A percentile compares a stretch with the other conserved stretches of the same genome.
These are phyloP conservation scores for Trochalopteron elliotii DNA, from an alignment of 2,113 vertebrate species.

Conservation along the genomic window DNA sequence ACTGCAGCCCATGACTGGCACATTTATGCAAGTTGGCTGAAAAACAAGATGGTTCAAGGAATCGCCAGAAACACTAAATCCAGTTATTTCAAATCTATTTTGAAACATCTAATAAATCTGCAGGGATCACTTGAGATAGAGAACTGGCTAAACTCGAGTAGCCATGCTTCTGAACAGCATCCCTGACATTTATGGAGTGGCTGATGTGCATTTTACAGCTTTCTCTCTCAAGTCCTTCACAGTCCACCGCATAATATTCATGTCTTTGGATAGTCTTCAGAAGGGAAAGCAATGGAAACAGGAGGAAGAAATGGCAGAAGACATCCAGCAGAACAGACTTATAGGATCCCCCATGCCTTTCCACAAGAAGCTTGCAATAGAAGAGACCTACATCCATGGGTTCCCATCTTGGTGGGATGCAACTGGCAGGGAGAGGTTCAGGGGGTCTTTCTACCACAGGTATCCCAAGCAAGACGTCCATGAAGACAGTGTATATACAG, in stretches of 20 bases:
- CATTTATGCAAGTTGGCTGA: constrained; percentile 65
- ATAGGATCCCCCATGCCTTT: background rate
- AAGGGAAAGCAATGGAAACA: background rate
- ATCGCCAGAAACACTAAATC: constrained; percentile 66
- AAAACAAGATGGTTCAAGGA: constrained; percentile 57
- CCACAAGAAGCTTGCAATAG: background rate
- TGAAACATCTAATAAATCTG: constrained; percentile 58
- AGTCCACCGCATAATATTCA: background rate
- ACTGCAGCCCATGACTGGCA: constrained; percentile 64
- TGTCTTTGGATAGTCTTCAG: background rate
- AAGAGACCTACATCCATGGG: background rate
- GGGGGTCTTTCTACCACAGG: background rate
- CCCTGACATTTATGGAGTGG: background rate
- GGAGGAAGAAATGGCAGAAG: background rate
- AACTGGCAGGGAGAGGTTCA: background rate
- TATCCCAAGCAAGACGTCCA: background rate
- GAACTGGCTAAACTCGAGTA: constrained; percentile 44
- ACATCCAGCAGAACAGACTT: background rate
- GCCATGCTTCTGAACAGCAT: constrained; percentile 1
- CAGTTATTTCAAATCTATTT: constrained; percentile 58
- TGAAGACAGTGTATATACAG: background rate
- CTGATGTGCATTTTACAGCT: constrained; percentile 19
- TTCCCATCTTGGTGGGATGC: background rate
- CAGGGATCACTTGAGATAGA: constrained; percentile 36
- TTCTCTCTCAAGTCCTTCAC: constrained; percentile 29